phyloP scores from a whole-genome alignment of 2,888 invertebrate genomes.

The Phyto melanocephala region DNA sequence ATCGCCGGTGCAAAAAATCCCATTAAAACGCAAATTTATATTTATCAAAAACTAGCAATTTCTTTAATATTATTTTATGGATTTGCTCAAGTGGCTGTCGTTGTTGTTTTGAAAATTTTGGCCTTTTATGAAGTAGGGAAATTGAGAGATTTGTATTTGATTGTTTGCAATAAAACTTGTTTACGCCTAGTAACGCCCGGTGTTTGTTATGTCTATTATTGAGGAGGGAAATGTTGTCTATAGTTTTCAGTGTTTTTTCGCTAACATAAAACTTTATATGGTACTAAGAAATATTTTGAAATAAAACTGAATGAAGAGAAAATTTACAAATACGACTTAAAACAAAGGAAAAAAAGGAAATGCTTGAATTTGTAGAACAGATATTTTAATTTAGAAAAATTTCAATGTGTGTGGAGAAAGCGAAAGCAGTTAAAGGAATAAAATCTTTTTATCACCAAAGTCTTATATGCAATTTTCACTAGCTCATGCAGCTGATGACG shows the following conservation, averaged over 20 bases:
- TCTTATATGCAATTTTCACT: too few species aligned
- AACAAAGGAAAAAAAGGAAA: too few species aligned
- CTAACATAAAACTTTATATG: not conserved
- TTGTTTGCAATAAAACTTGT: constrained; percentile 59
- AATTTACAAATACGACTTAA: constrained; percentile 45
- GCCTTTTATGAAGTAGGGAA: constrained; percentile 11
- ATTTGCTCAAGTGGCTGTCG: constrained; percentile 36
- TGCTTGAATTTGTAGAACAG: too few species aligned
- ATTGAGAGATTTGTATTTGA: constrained; percentile 55
- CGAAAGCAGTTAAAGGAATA: not conserved
- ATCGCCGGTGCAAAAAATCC: constrained; percentile 30
- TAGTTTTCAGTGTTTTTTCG: not conserved
- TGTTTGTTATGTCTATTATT: constrained; percentile 40
- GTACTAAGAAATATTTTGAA: not conserved
- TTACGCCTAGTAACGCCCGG: constrained; percentile 66
- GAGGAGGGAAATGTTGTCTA: not conserved
- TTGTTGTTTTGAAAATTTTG: not conserved
- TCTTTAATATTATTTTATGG: not conserved
- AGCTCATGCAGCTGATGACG: too few species aligned
- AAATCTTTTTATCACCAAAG: too few species aligned
- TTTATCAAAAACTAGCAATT: constrained; percentile 2
- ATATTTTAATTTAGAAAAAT: too few species aligned
- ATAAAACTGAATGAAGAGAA: not conserved
- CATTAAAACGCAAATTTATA: constrained; percentile 37
- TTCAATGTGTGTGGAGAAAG: not conserved